Evolutionary conservation across 2,888 invertebrate species (phyloP).

Genomic region (Cordilura impudica): DNA sequence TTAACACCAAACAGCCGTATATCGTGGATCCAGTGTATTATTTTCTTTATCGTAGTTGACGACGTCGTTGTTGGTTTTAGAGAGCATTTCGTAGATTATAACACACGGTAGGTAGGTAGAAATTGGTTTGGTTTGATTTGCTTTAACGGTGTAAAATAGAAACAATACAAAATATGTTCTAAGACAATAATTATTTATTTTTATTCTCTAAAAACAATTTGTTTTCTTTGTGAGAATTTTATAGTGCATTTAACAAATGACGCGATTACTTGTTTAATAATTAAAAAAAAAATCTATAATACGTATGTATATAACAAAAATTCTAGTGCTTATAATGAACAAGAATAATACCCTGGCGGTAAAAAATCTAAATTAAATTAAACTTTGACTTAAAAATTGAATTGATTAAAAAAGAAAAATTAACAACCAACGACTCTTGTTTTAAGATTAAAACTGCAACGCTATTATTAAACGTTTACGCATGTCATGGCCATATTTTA

Average conservation of each 20-base stretch:
- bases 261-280: conserved; percentile 33
- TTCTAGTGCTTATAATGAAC: not conserved
- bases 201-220: conserved; percentile 16
- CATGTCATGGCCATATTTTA: too few species aligned
- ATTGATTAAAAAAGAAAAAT: too few species aligned
- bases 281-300: not conserved
- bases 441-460: too few species aligned
- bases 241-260: conserved; percentile 48
- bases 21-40: not conserved
- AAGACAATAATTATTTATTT: conserved; percentile 29
- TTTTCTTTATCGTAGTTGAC: conserved; percentile 19
- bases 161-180: not conserved
- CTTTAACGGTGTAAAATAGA: conserved; percentile 7
- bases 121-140: not conserved
- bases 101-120: conserved; percentile 7
- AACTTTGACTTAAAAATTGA: too few species aligned
- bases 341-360: not conserved
- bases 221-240: conserved; percentile 51
- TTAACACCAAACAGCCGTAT: too few species aligned
- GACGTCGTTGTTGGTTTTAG: conserved; percentile 19
- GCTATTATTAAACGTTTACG: too few species aligned
- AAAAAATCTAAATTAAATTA: too few species aligned
- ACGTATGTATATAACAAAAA: not conserved
- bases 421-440: too few species aligned
- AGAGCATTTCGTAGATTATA: conserved; percentile 28